Percentiles rank a stretch among this genome's conserved stretches.
These are phyloP conservation scores for Hydractinia symbiolongicarpus DNA, from an alignment of 30 jellyfish, hydroid and myxozoan species.

Conservation along the genomic window DNA sequence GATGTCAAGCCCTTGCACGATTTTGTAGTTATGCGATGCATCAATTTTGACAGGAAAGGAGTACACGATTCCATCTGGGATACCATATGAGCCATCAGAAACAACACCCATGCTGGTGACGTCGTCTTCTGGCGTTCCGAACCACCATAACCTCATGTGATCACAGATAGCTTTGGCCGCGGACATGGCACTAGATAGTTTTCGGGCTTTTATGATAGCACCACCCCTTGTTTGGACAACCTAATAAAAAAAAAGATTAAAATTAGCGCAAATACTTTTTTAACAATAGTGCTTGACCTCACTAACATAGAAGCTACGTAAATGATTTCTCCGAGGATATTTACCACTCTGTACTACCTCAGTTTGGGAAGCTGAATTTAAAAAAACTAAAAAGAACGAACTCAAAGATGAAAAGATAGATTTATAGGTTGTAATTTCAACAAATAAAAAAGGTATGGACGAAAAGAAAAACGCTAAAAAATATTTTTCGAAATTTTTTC, in stretches of 20 bases:
- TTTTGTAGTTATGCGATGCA: slow-evolving; percentile 54
- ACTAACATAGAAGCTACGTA: too few species aligned
- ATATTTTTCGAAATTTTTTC: too few species aligned
- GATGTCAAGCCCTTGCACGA: slow-evolving; percentile 83
- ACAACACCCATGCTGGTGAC: slow-evolving; percentile 91
- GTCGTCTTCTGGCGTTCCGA: slow-evolving; percentile 89
- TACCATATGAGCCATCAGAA: slow-evolving; percentile 94
- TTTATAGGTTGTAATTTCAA: too few species aligned
- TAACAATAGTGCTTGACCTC: not conserved
- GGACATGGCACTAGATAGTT: slow-evolving; percentile 99
- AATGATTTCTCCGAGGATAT: too few species aligned
- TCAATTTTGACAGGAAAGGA: slow-evolving; percentile 88
- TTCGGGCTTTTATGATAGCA: slow-evolving; percentile 94
- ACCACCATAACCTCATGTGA: slow-evolving; percentile 96
- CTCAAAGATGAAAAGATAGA: too few species aligned
- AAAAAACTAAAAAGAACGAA: too few species aligned
- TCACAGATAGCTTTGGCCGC: slow-evolving; percentile 99
- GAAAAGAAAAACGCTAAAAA: too few species aligned
- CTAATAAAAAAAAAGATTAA: not conserved
- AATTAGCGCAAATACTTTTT: not conserved
- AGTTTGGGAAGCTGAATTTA: too few species aligned
- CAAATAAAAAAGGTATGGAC: too few species aligned
- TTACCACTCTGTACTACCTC: too few species aligned
- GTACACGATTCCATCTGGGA: slow-evolving; percentile 86
- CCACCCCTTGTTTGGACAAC: slow-evolving; percentile 95